Base-by-base conservation (phyloP, 23 tunicate species). In the Botrylloides violaceus region DNA sequence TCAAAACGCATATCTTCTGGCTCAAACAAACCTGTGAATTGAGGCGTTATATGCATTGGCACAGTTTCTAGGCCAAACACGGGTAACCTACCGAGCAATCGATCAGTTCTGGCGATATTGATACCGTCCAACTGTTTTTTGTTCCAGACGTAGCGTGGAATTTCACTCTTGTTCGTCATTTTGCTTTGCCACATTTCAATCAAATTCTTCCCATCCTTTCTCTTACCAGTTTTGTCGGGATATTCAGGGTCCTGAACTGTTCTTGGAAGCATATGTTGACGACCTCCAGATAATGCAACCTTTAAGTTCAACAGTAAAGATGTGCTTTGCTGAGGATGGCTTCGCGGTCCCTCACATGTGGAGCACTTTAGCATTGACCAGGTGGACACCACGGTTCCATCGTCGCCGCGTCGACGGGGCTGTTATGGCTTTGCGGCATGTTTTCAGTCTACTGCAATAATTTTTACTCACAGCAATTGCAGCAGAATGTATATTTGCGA, bases 1-100 rank as follows among this genome's bases (percentile, higher is more conserved):
- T 83, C 88, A 33, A 75, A 83, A 7, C 76, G 43, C 88, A 83
- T 83, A 27, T 66, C 36, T 3, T 28, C 49, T 3, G 81, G 88
- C 30, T 83, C 88, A 33, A 83, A 83, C 71, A 83, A 48, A 34
- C 88, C 88, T 32, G 4, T 15, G 53, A 43, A 43, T 7, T 7
- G 53, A 15, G 15, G 9, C 9, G 9, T 7, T 9, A 43, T 7
- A 43, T 7, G 9, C 53, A 43, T 9, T 43, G 15, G 15, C 9
- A 43, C 15, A 15, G 9, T 43, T 43, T 15, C 53, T 7, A 43
- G 15, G 15, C 12, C 53, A 15, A 43, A 15, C 53, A 15, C 15
- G 15, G 9, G 9, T 43, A 43, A 43, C 64, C 6, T 39, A 68
- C 74, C 74, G 6, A 68, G 20, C 9, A 68, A 23, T 36, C 74